Percentiles rank a stretch among this genome's conserved stretches.
Conservation (phyloP, 2,888 invertebrate genomes). For the Polietes domitor region DNA sequence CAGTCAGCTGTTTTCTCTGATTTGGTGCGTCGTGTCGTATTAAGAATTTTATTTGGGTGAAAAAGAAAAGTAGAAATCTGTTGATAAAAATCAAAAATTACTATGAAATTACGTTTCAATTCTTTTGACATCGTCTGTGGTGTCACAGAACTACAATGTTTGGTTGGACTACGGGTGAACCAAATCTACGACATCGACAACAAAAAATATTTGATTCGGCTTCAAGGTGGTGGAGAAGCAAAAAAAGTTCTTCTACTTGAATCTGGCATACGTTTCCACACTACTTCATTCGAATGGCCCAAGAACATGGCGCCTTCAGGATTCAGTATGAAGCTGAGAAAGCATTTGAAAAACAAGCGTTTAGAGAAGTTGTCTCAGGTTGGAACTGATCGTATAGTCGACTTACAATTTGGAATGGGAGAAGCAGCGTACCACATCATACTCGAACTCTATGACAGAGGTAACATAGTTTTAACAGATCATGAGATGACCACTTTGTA, state of each 20-base stretch:
- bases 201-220: constrained; percentile 95
- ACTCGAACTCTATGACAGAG: constrained; percentile 96
- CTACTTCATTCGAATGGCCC: constrained; percentile 98
- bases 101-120: constrained; percentile 96
- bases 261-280: constrained; percentile 96
- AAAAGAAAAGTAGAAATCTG: neutral
- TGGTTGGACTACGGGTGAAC: constrained; percentile 95
- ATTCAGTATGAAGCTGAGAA: constrained; percentile 98
- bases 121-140: constrained; percentile 95
- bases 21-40: constrained; percentile 12
- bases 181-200: constrained; percentile 99
- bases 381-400: constrained; percentile 96
- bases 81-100: no score
- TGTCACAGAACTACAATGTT: constrained; percentile 92
- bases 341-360: constrained; percentile 97
- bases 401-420: constrained; percentile 96
- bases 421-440: constrained; percentile 98
- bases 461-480: constrained; percentile 97
- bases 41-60: neutral
- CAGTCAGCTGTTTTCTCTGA: neutral
- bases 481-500: constrained; percentile 93
- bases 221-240: constrained; percentile 89
- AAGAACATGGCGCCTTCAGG: constrained; percentile 97
- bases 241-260: constrained; percentile 95
- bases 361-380: constrained; percentile 92